Evolutionary conservation across 2,113 vertebrate species (phyloP).

Genomic region (Colinus virginianus): DNA sequence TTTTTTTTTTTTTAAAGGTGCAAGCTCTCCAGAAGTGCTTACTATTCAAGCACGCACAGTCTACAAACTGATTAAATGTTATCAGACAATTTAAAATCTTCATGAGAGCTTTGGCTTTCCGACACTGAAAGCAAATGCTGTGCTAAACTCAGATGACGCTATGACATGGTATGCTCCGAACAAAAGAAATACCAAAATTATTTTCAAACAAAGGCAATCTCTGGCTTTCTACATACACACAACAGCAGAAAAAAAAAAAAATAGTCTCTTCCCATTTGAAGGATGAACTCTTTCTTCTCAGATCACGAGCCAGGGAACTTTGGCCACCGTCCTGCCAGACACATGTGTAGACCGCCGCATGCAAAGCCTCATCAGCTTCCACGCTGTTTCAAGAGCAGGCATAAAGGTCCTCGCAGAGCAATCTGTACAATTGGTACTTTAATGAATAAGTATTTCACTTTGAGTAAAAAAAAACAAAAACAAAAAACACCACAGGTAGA

Average conservation of each 20-base stretch:
- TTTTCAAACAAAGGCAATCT: not conserved
- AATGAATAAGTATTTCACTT: not conserved
- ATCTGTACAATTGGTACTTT: not conserved
- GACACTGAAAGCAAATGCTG: not conserved
- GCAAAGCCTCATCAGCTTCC: not conserved
- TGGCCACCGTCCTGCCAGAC: not conserved
- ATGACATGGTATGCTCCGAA: not conserved
- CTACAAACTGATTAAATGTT: slow-evolving; percentile 56
- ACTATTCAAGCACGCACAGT: slow-evolving; percentile 6
- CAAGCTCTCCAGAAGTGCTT: slow-evolving; percentile 66
- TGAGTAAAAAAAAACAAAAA: not conserved
- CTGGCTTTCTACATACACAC: not conserved
- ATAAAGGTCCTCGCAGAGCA: not conserved
- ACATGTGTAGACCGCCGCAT: rapidly evolving
- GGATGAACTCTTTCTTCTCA: not conserved
- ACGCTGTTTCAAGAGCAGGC: rapidly evolving
- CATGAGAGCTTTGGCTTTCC: slow-evolving; percentile 15
- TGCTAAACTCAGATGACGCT: slow-evolving; percentile 9
- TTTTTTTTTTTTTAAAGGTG: slow-evolving; percentile 54
- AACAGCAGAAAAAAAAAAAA: not conserved
- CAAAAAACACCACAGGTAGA: not conserved
- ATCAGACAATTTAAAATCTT: slow-evolving; percentile 41
- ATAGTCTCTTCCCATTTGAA: not conserved
- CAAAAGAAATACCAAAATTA: not conserved
- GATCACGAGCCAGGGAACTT: not conserved